Evolutionary conservation across 1,140 invertebrate genomes (phyloP).

Genomic region (Eciton burchellii): DNA sequence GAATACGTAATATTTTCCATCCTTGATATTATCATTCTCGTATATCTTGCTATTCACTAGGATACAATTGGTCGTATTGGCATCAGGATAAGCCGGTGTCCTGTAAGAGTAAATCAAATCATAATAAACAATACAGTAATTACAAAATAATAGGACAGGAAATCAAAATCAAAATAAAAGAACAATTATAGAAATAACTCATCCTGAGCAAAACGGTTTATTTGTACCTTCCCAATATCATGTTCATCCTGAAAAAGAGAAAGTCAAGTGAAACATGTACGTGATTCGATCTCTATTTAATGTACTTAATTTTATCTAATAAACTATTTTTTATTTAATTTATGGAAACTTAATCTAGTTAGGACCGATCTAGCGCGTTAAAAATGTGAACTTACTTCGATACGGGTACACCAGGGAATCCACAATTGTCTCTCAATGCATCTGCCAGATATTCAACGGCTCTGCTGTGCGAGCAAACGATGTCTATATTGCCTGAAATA

Average conservation of each 20-base stretch:
- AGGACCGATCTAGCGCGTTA: neutral
- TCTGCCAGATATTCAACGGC: neutral
- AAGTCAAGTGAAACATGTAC: neutral
- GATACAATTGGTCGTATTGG: neutral
- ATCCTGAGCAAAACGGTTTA: neutral
- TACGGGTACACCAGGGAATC: neutral
- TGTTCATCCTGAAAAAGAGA: neutral
- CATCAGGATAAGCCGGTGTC: rapidly evolving
- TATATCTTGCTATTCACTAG: neutral
- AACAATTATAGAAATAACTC: constrained; percentile 9
- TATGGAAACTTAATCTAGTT: neutral
- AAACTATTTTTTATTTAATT: neutral
- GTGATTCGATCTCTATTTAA: neutral
- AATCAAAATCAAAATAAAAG: neutral
- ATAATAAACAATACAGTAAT: neutral
- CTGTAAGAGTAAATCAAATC: neutral
- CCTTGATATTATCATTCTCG: too few species aligned
- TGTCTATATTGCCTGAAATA: neutral
- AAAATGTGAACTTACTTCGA: neutral
- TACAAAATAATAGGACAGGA: neutral
- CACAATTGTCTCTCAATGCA: neutral
- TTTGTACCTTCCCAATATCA: neutral
- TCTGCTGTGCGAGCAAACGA: constrained; percentile 14
- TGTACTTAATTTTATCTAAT: neutral
- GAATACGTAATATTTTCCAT: neutral